phyloP scores from a whole-genome alignment of 2,113 vertebrate genomes.

The Globicephala melas region DNA sequence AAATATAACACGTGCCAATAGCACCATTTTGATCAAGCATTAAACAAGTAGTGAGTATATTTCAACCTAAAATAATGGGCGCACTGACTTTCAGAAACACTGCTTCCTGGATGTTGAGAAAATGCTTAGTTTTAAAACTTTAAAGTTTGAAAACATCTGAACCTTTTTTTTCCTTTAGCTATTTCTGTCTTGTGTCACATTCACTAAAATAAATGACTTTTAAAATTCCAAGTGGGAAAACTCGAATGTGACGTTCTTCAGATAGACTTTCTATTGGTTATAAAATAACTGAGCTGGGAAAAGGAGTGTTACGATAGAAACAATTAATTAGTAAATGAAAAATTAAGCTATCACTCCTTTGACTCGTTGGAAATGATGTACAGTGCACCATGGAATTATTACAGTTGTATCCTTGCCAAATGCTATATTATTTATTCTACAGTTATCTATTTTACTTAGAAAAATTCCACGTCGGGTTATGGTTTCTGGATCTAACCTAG shows the following conservation, averaged over 20 bases:
- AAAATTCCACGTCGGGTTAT: neutral
- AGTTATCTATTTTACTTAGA: conserved; percentile 44
- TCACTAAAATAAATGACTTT: conserved; percentile 20
- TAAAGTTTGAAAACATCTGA: neutral
- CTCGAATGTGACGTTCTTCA: conserved; percentile 2
- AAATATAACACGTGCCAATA: neutral
- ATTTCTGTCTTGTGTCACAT: conserved; percentile 43
- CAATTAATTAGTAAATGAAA: conserved; percentile 14
- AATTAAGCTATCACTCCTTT: neutral
- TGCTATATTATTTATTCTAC: neutral
- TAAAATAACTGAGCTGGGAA: neutral
- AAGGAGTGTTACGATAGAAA: neutral
- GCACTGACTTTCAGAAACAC: neutral
- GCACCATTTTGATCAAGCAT: neutral
- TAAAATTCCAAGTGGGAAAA: conserved; percentile 15
- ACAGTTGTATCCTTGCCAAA: neutral
- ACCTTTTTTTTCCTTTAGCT: neutral
- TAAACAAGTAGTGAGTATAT: neutral
- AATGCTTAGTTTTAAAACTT: neutral
- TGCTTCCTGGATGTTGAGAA: neutral
- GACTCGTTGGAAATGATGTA: neutral
- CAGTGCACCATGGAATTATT: neutral
- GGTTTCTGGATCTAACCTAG: conserved; percentile 48
- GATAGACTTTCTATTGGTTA: neutral
- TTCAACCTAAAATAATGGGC: conserved; percentile 25